phyloP scores from a whole-genome alignment of 2,797 vertebrate species.

The Florisuga fusca region DNA sequence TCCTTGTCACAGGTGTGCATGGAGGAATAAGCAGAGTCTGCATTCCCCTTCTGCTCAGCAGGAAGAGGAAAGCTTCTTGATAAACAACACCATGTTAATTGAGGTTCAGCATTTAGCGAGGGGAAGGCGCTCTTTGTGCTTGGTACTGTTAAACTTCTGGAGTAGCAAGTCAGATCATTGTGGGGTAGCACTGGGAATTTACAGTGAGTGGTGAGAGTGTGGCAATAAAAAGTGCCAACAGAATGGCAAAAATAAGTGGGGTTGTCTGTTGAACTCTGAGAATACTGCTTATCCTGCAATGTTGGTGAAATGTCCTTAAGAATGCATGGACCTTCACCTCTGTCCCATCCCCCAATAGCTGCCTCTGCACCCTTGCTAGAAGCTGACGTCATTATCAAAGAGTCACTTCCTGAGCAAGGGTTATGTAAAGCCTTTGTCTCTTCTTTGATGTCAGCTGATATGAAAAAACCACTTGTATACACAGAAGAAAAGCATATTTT shows the following conservation, averaged over 20 bases:
- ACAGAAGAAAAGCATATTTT: constrained; percentile 28
- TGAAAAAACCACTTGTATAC: constrained; percentile 1
- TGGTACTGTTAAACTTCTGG: not conserved
- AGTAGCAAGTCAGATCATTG: not conserved
- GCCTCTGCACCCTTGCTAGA: not conserved
- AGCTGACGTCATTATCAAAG: not conserved
- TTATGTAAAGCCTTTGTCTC: not conserved
- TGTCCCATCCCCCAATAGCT: not conserved
- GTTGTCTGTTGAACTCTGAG: not conserved
- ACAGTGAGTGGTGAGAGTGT: not conserved
- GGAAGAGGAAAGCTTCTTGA: constrained; percentile 76
- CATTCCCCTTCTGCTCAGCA: constrained; percentile 61
- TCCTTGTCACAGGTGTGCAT: not conserved
- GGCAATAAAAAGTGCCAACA: constrained; percentile 19
- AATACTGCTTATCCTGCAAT: not conserved
- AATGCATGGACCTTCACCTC: not conserved
- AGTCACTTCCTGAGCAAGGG: not conserved
- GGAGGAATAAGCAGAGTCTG: constrained; percentile 52
- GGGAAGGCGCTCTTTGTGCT: constrained; percentile 69
- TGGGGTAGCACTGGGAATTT: not conserved
- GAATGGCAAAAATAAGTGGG: not conserved
- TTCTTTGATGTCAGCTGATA: constrained; percentile 24
- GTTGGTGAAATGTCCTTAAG: not conserved
- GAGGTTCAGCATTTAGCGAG: constrained; percentile 72
- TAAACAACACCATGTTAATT: constrained; percentile 81